phyloP scores from a whole-genome alignment of 2,797 vertebrate species.

The Pseudochirops cupreus region DNA sequence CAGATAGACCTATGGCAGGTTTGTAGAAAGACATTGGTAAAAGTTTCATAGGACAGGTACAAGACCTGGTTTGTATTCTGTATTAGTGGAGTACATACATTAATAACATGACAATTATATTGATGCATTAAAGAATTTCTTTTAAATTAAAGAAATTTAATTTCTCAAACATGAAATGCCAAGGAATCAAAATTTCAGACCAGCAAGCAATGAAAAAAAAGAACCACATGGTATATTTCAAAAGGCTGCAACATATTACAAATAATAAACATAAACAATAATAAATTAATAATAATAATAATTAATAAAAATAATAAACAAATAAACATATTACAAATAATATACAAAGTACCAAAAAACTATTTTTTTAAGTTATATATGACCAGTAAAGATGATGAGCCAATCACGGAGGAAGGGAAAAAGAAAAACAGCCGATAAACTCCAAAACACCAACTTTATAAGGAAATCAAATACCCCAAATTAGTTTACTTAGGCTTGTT shows the following conservation, averaged over 20 bases:
- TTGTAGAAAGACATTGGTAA: neutral
- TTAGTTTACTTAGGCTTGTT: neutral
- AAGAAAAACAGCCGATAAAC: neutral
- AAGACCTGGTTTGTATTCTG: neutral
- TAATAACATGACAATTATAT: neutral
- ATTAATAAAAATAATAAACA: too few relatives aligned
- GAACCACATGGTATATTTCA: neutral
- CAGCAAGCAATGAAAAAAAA: neutral
- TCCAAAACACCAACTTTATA: neutral
- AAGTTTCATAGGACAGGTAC: neutral
- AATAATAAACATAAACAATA: too few relatives aligned
- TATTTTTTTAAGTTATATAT: neutral
- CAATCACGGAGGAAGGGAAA: neutral
- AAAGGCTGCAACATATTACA: neutral
- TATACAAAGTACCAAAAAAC: neutral
- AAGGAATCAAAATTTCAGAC: neutral
- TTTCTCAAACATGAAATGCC: neutral
- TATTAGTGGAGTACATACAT: neutral
- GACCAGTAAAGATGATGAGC: neutral
- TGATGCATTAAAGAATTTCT: neutral
- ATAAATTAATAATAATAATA: too few relatives aligned
- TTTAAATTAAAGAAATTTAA: neutral
- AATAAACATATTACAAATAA: neutral
- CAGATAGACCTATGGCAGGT: neutral
- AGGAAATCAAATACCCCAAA: neutral